Evolutionary conservation across 2,797 vertebrate genomes (phyloP).

Genomic region (Protosalanx chinensis): DNA sequence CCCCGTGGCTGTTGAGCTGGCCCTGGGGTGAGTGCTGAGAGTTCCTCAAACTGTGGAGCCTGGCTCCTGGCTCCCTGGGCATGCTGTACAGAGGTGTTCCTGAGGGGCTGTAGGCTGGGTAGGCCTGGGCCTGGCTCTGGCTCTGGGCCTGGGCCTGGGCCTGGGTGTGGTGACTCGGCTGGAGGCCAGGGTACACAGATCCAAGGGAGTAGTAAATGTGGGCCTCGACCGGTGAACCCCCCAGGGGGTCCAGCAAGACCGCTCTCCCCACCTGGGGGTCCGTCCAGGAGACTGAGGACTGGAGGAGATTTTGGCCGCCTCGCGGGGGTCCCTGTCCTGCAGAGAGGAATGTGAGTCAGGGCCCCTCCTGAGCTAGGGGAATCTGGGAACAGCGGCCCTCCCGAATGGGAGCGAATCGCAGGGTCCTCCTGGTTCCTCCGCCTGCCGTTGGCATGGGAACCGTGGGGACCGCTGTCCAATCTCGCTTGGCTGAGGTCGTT

Average conservation of each 20-base stretch:
- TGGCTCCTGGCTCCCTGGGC: slow-evolving; percentile 59
- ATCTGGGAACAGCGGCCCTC: slow-evolving; percentile 57
- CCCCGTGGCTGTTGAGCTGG: slow-evolving; percentile 68
- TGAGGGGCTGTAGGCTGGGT: slow-evolving; percentile 66
- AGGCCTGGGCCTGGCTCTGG: slow-evolving; percentile 60
- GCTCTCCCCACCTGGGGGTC: slow-evolving; percentile 62
- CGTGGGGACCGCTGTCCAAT: slow-evolving; percentile 53
- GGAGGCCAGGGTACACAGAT: slow-evolving; percentile 55
- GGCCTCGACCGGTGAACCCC: slow-evolving; percentile 62
- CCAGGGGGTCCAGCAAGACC: slow-evolving; percentile 57
- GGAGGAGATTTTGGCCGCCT: slow-evolving; percentile 58
- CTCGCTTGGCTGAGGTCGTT: slow-evolving; percentile 61
- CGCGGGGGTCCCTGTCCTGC: slow-evolving; percentile 64
- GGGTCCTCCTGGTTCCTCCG: slow-evolving; percentile 69
- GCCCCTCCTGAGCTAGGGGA: slow-evolving; percentile 61
- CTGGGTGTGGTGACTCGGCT: slow-evolving; percentile 48
- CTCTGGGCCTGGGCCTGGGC: slow-evolving; percentile 57
- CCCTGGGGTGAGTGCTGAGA: slow-evolving; percentile 65
- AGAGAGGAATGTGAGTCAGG: slow-evolving; percentile 73
- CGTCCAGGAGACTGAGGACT: slow-evolving; percentile 57
- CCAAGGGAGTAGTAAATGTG: slow-evolving; percentile 77
- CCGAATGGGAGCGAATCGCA: slow-evolving; percentile 42
- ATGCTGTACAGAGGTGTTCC: slow-evolving; percentile 64
- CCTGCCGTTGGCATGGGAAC: slow-evolving; percentile 69
- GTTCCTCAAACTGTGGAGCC: slow-evolving; percentile 62